These are phyloP conservation scores for Julus scanicus DNA, from an alignment of 2,888 invertebrate genomes.

Conservation along the genomic window DNA sequence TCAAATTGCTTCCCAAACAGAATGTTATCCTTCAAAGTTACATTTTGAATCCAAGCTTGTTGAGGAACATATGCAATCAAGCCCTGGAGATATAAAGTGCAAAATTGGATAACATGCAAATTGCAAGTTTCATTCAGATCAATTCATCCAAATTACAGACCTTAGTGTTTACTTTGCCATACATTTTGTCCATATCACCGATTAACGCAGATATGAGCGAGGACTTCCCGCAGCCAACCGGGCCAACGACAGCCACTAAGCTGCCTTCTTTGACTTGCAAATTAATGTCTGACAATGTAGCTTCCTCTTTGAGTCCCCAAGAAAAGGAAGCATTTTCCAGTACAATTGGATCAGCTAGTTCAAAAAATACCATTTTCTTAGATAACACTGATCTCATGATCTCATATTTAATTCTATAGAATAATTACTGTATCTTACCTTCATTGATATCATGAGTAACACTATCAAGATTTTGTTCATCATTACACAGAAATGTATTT, in stretches of 20 bases:
- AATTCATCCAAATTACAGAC: constrained; percentile 61
- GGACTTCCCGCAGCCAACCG: constrained; percentile 89
- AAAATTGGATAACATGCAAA: background rate
- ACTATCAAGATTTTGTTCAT: constrained; percentile 84
- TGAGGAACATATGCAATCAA: constrained; percentile 87
- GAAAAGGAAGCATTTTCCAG: constrained; percentile 89
- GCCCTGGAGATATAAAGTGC: constrained; percentile 66
- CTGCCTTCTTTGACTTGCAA: constrained; percentile 75
- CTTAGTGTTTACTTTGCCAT: constrained; percentile 81
- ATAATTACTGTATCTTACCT: constrained; percentile 70
- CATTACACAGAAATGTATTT: constrained; percentile 90
- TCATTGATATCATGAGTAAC: constrained; percentile 80
- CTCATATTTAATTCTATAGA: background rate
- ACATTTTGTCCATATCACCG: constrained; percentile 88
- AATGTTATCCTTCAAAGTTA: constrained; percentile 91
- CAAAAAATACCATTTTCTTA: background rate
- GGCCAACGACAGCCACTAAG: constrained; percentile 86
- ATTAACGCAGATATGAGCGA: constrained; percentile 88
- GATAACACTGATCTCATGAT: background rate
- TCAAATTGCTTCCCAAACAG: constrained; percentile 84
- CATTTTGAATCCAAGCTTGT: constrained; percentile 98
- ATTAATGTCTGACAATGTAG: constrained; percentile 80
- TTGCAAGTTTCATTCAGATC: too few relatives aligned
- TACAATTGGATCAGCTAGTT: constrained; percentile 77
- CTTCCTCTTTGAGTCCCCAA: constrained; percentile 79